A percentile compares a stretch with the other conserved stretches of the same genome.
Conservation (phyloP, 2,888 invertebrate species). For the Rhamnusium bicolor region DNA sequence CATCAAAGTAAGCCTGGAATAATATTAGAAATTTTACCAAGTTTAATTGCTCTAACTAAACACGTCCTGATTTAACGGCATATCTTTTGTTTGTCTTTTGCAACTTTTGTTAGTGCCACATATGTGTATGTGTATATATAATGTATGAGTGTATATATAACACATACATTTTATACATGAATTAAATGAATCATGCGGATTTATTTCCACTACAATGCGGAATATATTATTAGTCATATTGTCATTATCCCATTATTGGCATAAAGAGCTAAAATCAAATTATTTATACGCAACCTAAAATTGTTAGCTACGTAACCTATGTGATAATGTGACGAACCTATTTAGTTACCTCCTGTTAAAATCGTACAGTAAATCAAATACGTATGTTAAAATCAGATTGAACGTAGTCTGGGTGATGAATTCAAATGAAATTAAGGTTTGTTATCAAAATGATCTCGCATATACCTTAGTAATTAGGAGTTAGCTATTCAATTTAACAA, state of each 20-base stretch:
- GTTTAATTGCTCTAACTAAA: too few species aligned
- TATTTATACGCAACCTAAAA: background rate
- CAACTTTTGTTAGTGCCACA: too few species aligned
- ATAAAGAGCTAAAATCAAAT: slow-evolving; percentile 1
- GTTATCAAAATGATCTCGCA: background rate
- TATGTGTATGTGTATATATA: too few species aligned
- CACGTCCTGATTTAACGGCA: too few species aligned
- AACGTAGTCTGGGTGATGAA: background rate
- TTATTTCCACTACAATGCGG: background rate
- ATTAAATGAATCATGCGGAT: background rate
- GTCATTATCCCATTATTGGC: background rate
- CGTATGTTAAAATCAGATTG: background rate
- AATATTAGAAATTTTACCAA: too few species aligned
- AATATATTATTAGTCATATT: background rate
- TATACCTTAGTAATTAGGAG: background rate
- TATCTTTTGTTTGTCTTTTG: too few species aligned
- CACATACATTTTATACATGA: too few species aligned
- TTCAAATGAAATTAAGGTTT: background rate
- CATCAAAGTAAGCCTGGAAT: too few species aligned
- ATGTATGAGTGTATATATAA: too few species aligned
- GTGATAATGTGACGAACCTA: slow-evolving; percentile 1
- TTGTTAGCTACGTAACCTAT: slow-evolving; percentile 1
- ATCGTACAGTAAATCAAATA: slow-evolving; percentile 5
- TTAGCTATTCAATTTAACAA: background rate
- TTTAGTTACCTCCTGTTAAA: slow-evolving; percentile 10